Evolutionary conservation across 2,888 invertebrate species (phyloP).

Genomic region (Trypoxylon attenuatum): DNA sequence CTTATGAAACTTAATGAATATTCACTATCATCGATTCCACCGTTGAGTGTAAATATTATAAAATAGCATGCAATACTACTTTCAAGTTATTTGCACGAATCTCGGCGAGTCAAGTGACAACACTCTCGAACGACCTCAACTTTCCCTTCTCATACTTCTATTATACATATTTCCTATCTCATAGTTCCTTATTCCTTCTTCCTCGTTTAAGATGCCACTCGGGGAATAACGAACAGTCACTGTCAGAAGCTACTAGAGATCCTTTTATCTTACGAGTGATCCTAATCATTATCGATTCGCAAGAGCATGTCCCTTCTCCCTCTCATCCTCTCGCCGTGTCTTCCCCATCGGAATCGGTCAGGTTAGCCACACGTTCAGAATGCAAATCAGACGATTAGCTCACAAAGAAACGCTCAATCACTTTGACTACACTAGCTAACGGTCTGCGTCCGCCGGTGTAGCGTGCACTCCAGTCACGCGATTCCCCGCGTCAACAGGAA

Average conservation of each 20-base stretch:
- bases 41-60: too few species aligned
- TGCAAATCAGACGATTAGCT: slow-evolving; percentile 53
- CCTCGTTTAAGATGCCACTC: not conserved
- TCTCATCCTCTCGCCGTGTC: not conserved
- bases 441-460: slow-evolving; percentile 25
- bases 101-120: not conserved
- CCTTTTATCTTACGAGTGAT: too few species aligned
- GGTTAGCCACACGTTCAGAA: slow-evolving; percentile 32
- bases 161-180: not conserved
- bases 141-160: not conserved
- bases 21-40: too few species aligned
- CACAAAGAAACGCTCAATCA: slow-evolving; percentile 54
- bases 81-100: too few species aligned
- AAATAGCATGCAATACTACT: too few species aligned
- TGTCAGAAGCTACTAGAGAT: too few species aligned
- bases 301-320: slow-evolving; percentile 18
- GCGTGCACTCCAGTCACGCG: slow-evolving; percentile 17
- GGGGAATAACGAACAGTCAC: not conserved
- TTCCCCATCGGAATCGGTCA: slow-evolving; percentile 30
- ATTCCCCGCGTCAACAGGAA: slow-evolving; percentile 3
- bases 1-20: too few species aligned
- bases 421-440: slow-evolving; percentile 42
- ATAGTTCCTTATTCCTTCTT: not conserved
- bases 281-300: slow-evolving; percentile 26
- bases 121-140: not conserved